Conservation (phyloP, 2,113 vertebrate genomes). For the Zosterops japonicus region DNA sequence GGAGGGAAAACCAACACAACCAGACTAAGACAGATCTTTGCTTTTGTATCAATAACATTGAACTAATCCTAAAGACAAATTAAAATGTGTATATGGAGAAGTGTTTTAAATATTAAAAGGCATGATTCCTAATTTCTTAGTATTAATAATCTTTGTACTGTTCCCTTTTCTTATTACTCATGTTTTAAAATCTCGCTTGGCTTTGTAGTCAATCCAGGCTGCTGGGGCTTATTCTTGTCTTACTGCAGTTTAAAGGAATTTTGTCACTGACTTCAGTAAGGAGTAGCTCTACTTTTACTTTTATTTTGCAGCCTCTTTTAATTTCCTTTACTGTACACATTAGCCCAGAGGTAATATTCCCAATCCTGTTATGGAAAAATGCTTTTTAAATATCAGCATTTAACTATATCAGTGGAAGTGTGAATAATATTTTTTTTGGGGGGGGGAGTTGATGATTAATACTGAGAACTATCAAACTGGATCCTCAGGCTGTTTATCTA, state of each 20-base stretch:
- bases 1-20: not conserved
- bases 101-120: not conserved
- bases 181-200: not conserved
- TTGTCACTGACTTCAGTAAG: not conserved
- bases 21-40: not conserved
- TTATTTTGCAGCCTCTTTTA: conserved; percentile 30
- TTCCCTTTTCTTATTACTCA: not conserved
- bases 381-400: not conserved
- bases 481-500: not conserved
- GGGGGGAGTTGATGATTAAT: not conserved
- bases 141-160: not conserved
- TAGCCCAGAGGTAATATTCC: not conserved
- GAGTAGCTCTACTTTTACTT: conserved; percentile 33
- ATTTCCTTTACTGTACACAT: not conserved
- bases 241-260: conserved; percentile 23
- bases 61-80: not conserved
- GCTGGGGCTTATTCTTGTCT: not conserved
- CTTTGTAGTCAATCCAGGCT: conserved; percentile 25
- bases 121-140: not conserved
- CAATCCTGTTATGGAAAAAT: not conserved
- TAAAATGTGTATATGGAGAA: not conserved
- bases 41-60: not conserved
- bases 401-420: not conserved
- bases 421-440: not conserved
- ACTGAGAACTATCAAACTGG: not conserved